Evolutionary conservation across 2,888 invertebrate genomes (phyloP), one percentile per base, ranked within the genome.

Genomic region (Tenthredo amoena): DNA sequence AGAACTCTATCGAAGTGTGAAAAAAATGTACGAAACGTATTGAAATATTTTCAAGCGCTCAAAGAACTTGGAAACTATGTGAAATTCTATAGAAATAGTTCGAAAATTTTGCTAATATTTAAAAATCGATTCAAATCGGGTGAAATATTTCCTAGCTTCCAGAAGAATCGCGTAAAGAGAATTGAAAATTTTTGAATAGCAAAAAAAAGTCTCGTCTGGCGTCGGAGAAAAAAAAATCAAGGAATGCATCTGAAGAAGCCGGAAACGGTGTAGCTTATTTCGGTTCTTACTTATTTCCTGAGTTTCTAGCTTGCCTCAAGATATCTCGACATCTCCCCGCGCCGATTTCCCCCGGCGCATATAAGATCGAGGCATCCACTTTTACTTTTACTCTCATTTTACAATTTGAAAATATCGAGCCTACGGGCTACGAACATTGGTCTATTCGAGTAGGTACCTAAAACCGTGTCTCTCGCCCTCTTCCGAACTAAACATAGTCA

Each of bases 201-300:
- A n/a, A n/a, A n/a, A n/a, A n/a, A n/a, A n/a, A n/a, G 55, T 55
- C 1, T 55, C 1, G 7, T n/a, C 55, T 55, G 7, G 7, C 55
- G n/a, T n/a, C n/a, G 7, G 2, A 1, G 2, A n/a, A 55, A n/a
- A n/a, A 7, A 55, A n/a, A 50, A 26, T 26, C 26, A 1, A 26
- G 26, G 26, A 26, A 26, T 26, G 26, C 26, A 26, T 26, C 21
- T 2, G 26, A 55, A 77, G 31, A 50, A 77, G 34, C 77, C 77
- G 77, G 77, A 77, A 77, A 77, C 12, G 55, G 15, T 7, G 55
- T 50, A 77, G 77, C 77, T 77, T 77, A 77, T 77, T 77, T 77
- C 34, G 34, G 50, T 55, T 77, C 55, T 77, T 68, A 68, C 68
- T 34, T 68, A 5, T 68, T 77, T 76, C 76, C 77, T 31, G 18